phyloP scores from a whole-genome alignment of 1,140 invertebrate genomes.

The Pogonognathellus flavescens region DNA sequence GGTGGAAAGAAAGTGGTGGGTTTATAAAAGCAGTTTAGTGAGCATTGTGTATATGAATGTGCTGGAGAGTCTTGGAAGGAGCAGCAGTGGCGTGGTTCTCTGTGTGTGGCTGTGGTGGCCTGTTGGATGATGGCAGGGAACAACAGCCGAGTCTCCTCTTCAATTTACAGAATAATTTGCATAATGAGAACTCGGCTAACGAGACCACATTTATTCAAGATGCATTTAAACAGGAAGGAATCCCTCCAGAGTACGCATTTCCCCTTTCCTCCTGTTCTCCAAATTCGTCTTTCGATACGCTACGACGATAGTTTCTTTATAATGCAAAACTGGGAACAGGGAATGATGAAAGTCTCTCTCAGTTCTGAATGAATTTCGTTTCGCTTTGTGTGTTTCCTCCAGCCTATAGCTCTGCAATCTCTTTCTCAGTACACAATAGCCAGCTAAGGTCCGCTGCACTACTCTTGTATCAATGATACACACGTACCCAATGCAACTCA shows the following conservation, averaged over 20 bases:
- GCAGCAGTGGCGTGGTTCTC: neutral
- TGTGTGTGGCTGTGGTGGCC: neutral
- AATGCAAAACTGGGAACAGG: constrained; percentile 33
- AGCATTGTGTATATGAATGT: neutral
- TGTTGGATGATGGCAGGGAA: constrained; percentile 39
- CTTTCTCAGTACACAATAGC: neutral
- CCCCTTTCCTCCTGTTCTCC: constrained; percentile 47
- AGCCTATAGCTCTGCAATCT: too few species aligned
- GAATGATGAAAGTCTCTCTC: constrained; percentile 14
- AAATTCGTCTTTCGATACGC: constrained; percentile 10
- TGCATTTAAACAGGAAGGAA: constrained; percentile 62
- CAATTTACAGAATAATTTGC: constrained; percentile 65
- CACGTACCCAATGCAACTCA: too few species aligned
- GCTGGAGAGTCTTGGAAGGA: neutral
- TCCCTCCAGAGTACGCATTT: constrained; percentile 54
- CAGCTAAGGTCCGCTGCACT: neutral
- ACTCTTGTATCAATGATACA: neutral
- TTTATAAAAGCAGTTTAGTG: too few species aligned
- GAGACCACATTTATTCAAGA: constrained; percentile 64
- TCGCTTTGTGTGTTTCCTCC: too few species aligned
- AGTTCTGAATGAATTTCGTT: too few species aligned
- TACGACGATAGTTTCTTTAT: constrained; percentile 44
- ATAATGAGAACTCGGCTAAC: constrained; percentile 64
- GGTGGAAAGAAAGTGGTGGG: neutral
- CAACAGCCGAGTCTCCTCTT: constrained; percentile 53